These are phyloP conservation scores for Salticus scenicus DNA, from an alignment of 2,888 invertebrate genomes.

Conservation along the genomic window DNA sequence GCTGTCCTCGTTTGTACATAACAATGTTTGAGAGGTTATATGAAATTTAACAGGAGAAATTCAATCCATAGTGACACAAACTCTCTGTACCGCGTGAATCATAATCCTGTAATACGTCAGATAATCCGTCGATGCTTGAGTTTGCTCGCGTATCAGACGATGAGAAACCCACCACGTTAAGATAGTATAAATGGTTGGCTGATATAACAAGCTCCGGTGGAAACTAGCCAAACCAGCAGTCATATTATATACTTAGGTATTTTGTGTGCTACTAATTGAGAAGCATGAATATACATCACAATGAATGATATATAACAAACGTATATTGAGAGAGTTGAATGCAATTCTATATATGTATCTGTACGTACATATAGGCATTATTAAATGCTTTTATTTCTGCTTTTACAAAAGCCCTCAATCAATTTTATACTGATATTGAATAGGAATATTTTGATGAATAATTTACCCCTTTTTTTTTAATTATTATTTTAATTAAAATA, in stretches of 20 bases:
- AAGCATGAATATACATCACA: not conserved
- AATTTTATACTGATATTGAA: no score
- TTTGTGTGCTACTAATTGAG: not conserved
- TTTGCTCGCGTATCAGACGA: slow-evolving; percentile 37
- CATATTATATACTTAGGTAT: not conserved
- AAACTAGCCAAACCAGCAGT: not conserved
- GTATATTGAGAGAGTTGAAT: no score
- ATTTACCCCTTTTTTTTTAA: no score
- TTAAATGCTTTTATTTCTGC: no score
- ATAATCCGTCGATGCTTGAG: slow-evolving; percentile 65
- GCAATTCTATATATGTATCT: no score
- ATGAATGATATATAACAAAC: not conserved
- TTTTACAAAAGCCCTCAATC: no score
- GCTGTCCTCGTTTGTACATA: no score
- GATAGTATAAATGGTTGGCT: slow-evolving; percentile 42
- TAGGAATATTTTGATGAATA: no score
- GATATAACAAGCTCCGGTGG: slow-evolving; percentile 37
- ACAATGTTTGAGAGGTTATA: no score
- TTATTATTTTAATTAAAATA: no score
- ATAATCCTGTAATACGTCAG: slow-evolving; percentile 64
- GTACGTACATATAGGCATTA: no score
- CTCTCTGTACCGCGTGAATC: slow-evolving; percentile 43
- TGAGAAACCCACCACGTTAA: slow-evolving; percentile 40
- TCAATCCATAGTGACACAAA: not conserved
- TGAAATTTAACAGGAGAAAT: slow-evolving; percentile 2